Conservation (phyloP, 2,113 vertebrate species). For the Andinoacara biseriatus region DNA sequence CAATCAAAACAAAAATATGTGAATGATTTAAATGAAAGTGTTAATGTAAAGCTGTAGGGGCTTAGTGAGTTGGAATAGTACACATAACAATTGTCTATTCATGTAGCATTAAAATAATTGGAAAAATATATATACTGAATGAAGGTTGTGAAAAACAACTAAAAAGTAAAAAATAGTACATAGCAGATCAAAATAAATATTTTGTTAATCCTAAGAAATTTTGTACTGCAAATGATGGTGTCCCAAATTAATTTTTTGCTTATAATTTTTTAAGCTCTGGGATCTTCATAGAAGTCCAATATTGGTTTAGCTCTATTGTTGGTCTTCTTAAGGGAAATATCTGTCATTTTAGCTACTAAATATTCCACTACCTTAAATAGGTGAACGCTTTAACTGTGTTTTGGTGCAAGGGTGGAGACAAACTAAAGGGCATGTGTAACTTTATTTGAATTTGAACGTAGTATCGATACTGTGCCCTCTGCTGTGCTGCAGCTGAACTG, state of each 20-base stretch:
- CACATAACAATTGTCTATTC: not conserved
- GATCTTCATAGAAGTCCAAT: not conserved
- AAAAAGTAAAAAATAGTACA: not conserved
- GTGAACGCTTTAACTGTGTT: accelerated
- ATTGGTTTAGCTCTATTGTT: not conserved
- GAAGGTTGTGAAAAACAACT: not conserved
- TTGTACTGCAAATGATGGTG: not conserved
- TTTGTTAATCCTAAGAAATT: not conserved
- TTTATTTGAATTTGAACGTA: not conserved
- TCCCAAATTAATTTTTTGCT: not conserved
- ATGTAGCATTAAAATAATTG: not conserved
- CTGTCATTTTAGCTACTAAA: not conserved
- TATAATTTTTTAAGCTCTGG: too few relatives aligned
- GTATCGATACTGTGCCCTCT: not conserved
- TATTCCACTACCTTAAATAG: not conserved
- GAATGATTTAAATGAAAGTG: not conserved
- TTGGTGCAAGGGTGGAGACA: not conserved
- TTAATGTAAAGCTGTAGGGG: not conserved
- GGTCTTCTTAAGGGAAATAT: not conserved
- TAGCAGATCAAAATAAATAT: not conserved
- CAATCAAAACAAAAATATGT: conserved; percentile 5
- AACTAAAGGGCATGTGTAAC: not conserved
- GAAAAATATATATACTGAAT: not conserved
- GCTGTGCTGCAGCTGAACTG: not conserved
- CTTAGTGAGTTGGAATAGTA: not conserved